Evolutionary conservation across 2,888 invertebrate genomes (phyloP), one percentile per base, ranked within the genome.

Genomic region (Galerucella pusilla): DNA sequence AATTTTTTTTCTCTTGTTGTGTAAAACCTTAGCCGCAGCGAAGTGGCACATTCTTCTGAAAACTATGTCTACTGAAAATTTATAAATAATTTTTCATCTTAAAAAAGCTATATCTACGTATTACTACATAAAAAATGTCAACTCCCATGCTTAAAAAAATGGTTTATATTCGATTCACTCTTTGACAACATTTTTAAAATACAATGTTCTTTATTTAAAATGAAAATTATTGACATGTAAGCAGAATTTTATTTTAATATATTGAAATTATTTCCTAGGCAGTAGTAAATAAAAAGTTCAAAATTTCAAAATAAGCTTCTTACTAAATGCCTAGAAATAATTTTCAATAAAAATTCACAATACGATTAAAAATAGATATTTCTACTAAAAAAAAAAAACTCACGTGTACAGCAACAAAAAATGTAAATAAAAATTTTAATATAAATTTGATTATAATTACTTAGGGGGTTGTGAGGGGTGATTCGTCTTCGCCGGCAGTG

Each of bases 371-470:
- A 12, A 49, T 12, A 49, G 14, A 49, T 49, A 49, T 12, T 49
- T 49, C 49, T 49, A 49, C 49, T 49, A 49, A 49, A 49, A 35
- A 49, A 49, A 35, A 35, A 42, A 42, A 42, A 42, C 35, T 52
- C 52, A 28, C 25, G 28, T 25, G 25, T 12, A 28, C 60, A 25
- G 42, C n/a, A 42, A 45, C 46, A 65, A 42, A 28, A 42, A 64
- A 64, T 45, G 6, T 20, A 20, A 64, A 25, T 2, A 46, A 42
- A 64, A 46, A 46, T 16, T 65, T 46, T 65, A 65, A 12, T 45
- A 59, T 65, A 69, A 73, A 69, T 69, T 69, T 66, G 49, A 45
- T 49, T 66, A 69, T 60, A 72, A 70, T 76, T 74, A 72, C 71
- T 76, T 74, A 61, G 46, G 59, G 42, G 52, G 25, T 42, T 25